phyloP scores from a whole-genome alignment of 2,888 invertebrate species.

The Axea sp. region DNA sequence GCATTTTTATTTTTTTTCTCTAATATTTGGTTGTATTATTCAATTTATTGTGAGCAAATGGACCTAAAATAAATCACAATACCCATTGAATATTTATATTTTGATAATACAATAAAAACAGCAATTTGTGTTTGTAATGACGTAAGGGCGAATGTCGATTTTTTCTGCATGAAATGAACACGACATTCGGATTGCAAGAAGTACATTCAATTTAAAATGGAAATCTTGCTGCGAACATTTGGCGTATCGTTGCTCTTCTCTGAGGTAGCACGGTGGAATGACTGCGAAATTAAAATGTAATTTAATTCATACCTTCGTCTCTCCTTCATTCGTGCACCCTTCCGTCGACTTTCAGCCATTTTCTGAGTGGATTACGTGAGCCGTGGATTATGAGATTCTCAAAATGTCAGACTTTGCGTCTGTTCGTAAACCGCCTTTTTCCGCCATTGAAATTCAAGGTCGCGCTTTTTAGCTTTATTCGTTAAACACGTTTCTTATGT shows the following conservation, averaged over 20 bases:
- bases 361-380: slow-evolving; percentile 60
- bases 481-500: slow-evolving; percentile 31
- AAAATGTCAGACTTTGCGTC: slow-evolving; percentile 49
- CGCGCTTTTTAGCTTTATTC: slow-evolving; percentile 42
- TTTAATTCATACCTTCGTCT: slow-evolving; percentile 72
- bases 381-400: slow-evolving; percentile 55
- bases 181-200: slow-evolving; percentile 65
- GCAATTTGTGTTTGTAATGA: slow-evolving; percentile 45
- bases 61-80: slow-evolving; percentile 2
- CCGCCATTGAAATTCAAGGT: slow-evolving; percentile 54
- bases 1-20: too few relatives aligned
- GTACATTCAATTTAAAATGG: slow-evolving; percentile 77
- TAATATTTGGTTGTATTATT: not conserved
- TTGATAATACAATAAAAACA: slow-evolving; percentile 44
- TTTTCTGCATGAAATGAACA: slow-evolving; percentile 51
- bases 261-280: slow-evolving; percentile 69
- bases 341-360: slow-evolving; percentile 53
- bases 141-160: slow-evolving; percentile 34
- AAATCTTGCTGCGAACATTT: slow-evolving; percentile 75
- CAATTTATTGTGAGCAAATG: slow-evolving; percentile 1
- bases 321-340: slow-evolving; percentile 59
- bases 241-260: slow-evolving; percentile 71
- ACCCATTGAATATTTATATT: slow-evolving; percentile 23
- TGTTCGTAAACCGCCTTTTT: slow-evolving; percentile 42
- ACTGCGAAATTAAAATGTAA: slow-evolving; percentile 78